A percentile compares a stretch with the other conserved stretches of the same genome.
phyloP scores from a whole-genome alignment of 2,797 vertebrate species.

The Psittacula echo region DNA sequence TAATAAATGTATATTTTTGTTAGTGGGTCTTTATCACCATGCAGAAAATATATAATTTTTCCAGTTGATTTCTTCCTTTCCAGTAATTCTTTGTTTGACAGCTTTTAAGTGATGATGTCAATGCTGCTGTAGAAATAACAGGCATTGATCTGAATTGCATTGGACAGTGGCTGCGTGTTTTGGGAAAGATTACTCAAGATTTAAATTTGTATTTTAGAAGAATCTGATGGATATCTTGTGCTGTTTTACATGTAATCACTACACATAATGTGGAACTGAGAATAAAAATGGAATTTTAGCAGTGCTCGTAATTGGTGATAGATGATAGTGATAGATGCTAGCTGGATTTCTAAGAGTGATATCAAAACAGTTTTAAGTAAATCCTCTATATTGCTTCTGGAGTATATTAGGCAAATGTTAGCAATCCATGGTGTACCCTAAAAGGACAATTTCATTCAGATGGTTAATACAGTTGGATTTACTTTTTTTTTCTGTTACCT shows the following conservation, averaged over 20 bases:
- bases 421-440: neutral
- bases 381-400: neutral
- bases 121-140: conserved; percentile 53
- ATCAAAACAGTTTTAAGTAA: neutral
- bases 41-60: conserved; percentile 50
- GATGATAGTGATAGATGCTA: conserved; percentile 50
- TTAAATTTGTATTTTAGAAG: conserved; percentile 53
- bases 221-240: conserved; percentile 17
- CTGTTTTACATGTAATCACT: conserved; percentile 8
- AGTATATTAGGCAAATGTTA: neutral
- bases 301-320: conserved; percentile 31
- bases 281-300: conserved; percentile 41
- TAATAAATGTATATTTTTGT: conserved; percentile 42
- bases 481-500: neutral
- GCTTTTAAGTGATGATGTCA: conserved; percentile 57
- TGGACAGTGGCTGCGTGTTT: conserved; percentile 43
- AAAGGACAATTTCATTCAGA: neutral
- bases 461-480: neutral
- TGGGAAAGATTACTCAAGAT: conserved; percentile 26
- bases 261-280: neutral
- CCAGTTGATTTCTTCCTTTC: conserved; percentile 53
- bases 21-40: conserved; percentile 21
- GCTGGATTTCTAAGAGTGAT: conserved; percentile 63
- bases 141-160: conserved; percentile 52
- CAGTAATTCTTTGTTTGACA: conserved; percentile 59